Conservation (phyloP, 2,113 vertebrate species). For the Labeo catla region DNA sequence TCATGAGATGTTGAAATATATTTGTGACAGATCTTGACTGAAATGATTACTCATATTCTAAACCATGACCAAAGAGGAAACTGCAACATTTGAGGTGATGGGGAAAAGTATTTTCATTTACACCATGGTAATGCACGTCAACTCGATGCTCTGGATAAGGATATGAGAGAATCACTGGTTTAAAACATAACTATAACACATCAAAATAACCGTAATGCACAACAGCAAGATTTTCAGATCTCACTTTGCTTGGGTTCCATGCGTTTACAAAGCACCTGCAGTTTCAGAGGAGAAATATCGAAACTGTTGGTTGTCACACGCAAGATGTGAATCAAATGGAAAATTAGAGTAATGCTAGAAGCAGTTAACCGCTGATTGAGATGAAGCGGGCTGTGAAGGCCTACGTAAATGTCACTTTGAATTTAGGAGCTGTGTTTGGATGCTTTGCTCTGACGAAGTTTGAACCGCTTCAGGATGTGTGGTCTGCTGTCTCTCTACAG, state of each 20-base stretch:
- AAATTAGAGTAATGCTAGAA: constrained; percentile 61
- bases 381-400: background rate
- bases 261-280: background rate
- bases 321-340: constrained; percentile 50
- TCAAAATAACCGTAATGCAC: background rate
- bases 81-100: constrained; percentile 1
- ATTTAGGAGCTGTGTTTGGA: constrained; percentile 29
- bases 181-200: background rate
- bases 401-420: constrained; percentile 18
- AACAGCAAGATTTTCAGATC: background rate
- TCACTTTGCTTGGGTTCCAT: background rate
- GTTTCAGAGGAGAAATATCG: constrained; percentile 52
- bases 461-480: constrained; percentile 52
- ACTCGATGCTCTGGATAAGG: background rate
- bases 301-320: constrained; percentile 57
- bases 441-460: background rate
- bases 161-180: background rate
- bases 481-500: constrained; percentile 52
- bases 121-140: background rate
- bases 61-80: constrained; percentile 5
- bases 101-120: background rate
- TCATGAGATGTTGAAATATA: constrained; percentile 1
- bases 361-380: constrained; percentile 41
- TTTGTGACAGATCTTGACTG: background rate
- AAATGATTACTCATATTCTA: background rate